These are phyloP conservation scores for Brachionus manjavacas DNA, from an alignment of 1,140 invertebrate species.

Conservation along the genomic window DNA sequence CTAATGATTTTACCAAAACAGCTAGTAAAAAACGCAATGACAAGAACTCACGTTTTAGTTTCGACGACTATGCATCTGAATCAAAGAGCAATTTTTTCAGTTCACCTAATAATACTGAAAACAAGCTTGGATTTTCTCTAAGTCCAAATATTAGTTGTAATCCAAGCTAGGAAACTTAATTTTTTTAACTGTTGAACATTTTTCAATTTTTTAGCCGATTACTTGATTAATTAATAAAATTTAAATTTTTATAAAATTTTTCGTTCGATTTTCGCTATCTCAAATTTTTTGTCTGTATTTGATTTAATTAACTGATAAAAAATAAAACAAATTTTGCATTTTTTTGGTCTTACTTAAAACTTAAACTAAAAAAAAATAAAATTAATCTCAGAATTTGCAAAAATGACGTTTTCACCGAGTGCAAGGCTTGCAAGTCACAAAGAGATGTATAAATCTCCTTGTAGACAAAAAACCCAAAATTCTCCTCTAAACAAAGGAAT, in stretches of 20 bases:
- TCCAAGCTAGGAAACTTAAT: neutral
- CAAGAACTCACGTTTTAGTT: neutral
- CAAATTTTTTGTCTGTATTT: neutral
- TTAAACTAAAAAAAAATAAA: neutral
- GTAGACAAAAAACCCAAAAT: neutral
- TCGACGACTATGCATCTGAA: neutral
- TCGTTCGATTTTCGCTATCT: neutral
- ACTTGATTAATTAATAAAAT: neutral
- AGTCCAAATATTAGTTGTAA: constrained; percentile 13
- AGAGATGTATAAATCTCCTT: constrained; percentile 38
- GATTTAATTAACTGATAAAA: neutral
- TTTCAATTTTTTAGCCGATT: neutral
- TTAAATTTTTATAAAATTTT: neutral
- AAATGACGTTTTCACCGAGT: constrained; percentile 29
- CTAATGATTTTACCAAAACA: constrained; percentile 19
- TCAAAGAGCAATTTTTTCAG: constrained; percentile 7
- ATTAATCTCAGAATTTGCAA: too few relatives aligned
- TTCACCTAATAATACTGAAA: neutral
- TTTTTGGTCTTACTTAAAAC: neutral
- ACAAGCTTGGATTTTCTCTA: neutral
- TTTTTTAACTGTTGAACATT: neutral
- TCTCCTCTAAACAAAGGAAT: neutral
- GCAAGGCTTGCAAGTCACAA: neutral
- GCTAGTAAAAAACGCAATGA: constrained; percentile 13
- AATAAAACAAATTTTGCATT: neutral